Percentiles rank a stretch among this genome's conserved stretches.
These are phyloP conservation scores for Thelaira solivaga DNA, from an alignment of 2,888 invertebrate species.

Conservation along the genomic window DNA sequence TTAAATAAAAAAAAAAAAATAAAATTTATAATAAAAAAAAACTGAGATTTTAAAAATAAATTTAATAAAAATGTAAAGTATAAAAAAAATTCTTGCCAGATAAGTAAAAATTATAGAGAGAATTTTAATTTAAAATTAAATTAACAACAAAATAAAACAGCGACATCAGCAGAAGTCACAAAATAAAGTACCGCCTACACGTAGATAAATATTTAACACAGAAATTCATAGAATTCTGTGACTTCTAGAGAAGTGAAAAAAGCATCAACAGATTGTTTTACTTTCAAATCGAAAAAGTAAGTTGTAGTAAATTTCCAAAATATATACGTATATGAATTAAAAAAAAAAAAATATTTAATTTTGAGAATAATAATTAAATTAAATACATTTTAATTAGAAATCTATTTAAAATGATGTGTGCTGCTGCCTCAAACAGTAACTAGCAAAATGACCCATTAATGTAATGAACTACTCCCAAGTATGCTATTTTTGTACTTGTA, in stretches of 20 bases:
- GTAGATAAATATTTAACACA: background rate
- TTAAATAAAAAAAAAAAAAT: background rate
- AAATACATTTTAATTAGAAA: too few relatives aligned
- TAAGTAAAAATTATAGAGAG: too few relatives aligned
- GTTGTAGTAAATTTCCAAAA: conserved; percentile 12
- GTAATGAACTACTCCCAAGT: too few relatives aligned
- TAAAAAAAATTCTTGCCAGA: background rate
- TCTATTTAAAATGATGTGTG: too few relatives aligned
- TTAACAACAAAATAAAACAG: background rate
- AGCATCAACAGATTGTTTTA: background rate
- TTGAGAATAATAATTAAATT: too few relatives aligned
- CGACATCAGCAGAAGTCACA: background rate
- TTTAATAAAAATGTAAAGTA: conserved; percentile 1
- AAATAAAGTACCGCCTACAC: too few relatives aligned
- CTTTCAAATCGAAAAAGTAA: too few relatives aligned
- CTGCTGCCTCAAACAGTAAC: too few relatives aligned
- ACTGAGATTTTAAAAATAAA: too few relatives aligned
- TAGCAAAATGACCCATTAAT: too few relatives aligned
- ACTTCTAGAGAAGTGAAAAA: background rate
- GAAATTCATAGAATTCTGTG: conserved; percentile 13
- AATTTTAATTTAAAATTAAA: conserved; percentile 6
- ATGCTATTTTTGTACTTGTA: too few relatives aligned
- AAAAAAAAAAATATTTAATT: background rate
- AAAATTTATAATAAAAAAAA: background rate
- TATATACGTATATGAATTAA: background rate